A percentile compares a stretch with the other conserved stretches of the same genome.
Evolutionary conservation across 2,797 vertebrate genomes (phyloP).

Genomic region (Spondyliosoma cantharus): DNA sequence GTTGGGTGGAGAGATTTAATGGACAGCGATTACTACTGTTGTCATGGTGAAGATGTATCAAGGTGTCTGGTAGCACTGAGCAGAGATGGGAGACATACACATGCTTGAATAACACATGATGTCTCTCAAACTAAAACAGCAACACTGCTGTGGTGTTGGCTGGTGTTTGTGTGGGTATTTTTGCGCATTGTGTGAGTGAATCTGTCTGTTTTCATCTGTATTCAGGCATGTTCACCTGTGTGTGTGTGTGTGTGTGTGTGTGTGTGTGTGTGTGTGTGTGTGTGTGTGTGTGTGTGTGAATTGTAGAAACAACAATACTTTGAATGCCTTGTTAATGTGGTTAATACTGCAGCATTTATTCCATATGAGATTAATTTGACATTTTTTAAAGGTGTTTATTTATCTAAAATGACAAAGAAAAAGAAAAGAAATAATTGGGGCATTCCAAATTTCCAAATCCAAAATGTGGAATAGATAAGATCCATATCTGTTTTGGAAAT

Average conservation of each 20-base stretch:
- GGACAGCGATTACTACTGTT: conserved; percentile 65
- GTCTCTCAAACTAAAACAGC: conserved; percentile 17
- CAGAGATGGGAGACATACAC: conserved; percentile 32
- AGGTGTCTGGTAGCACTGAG: conserved; percentile 49
- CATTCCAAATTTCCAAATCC: conserved; percentile 42
- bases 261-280: conserved; percentile 33
- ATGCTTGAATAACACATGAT: conserved; percentile 21
- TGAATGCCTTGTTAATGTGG: conserved; percentile 57
- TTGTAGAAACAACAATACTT: conserved; percentile 34
- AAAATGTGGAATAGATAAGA: conserved; percentile 71
- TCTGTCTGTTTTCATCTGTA: conserved; percentile 50
- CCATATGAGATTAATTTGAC: conserved; percentile 28
- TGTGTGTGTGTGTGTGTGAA: conserved; percentile 38
- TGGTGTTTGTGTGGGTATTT: conserved; percentile 8
- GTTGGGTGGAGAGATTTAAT: conserved; percentile 44
- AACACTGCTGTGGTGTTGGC: conserved; percentile 5
- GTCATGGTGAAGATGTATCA: conserved; percentile 69
- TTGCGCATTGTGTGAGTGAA: conserved; percentile 25
- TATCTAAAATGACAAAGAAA: conserved; percentile 43
- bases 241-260: conserved; percentile 33
- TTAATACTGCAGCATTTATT: conserved; percentile 41
- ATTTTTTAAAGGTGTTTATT: conserved; percentile 25
- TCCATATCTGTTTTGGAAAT: conserved; percentile 77
- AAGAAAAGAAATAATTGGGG: background rate
- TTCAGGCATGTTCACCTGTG: conserved; percentile 46